Evolutionary conservation across 2,797 vertebrate species (phyloP).

Genomic region (Lagodon rhomboides): DNA sequence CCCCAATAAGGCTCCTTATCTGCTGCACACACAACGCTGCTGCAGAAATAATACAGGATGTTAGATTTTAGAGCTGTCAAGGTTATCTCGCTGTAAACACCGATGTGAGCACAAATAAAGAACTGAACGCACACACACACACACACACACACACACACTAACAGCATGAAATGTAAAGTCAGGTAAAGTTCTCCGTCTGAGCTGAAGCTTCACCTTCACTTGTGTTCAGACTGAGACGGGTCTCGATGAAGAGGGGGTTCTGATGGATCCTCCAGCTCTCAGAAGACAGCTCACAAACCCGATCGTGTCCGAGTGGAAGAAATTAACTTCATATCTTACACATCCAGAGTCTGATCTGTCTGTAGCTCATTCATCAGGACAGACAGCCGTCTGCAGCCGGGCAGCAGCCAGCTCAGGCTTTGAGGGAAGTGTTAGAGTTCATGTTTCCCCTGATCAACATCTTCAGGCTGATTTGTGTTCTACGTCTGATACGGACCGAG

Average conservation of each 20-base stretch:
- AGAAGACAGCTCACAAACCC: background rate
- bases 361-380: no score
- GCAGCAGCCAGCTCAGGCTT: no score
- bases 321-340: no score
- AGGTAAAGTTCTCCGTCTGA: background rate
- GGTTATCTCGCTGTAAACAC: conserved; percentile 49
- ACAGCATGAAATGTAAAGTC: background rate
- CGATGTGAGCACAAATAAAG: conserved; percentile 8
- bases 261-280: background rate
- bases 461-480: no score
- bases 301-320: background rate
- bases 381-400: no score
- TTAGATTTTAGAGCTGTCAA: conserved; percentile 41
- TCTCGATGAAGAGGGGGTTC: background rate
- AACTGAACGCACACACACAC: conserved; percentile 16
- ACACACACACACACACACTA: background rate
- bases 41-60: conserved; percentile 44
- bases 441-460: no score
- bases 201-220: no score
- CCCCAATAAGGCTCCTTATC: conserved; percentile 59
- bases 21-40: conserved; percentile 26
- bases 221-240: background rate
- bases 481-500: no score
- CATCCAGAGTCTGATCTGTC: background rate
- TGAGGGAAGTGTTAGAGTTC: no score